Base-by-base conservation (phyloP, 2,888 invertebrate species). In the Tromatobia lineatoria region DNA sequence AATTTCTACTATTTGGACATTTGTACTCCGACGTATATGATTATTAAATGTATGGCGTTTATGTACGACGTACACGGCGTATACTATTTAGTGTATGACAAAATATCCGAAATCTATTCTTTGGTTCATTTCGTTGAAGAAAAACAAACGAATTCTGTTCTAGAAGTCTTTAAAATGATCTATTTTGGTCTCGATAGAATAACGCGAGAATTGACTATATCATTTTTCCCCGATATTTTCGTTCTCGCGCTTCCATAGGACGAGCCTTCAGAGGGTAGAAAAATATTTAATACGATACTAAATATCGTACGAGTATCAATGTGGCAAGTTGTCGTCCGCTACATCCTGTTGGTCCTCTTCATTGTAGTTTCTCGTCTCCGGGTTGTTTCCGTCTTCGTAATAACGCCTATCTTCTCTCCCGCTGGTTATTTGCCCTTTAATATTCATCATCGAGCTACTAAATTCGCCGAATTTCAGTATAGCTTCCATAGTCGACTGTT, bases 401-500 rank as follows among this genome's bases (percentile, higher is more conserved):
- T 52, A 57, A 6, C 87, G 85, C 34, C 79, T 82, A 73, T 86
- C 79, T 10, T 87, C 88, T n/a, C 25, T 82, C 59, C 87, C 52
- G 52, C 38, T 23, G 20, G 59, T 74, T 23, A 25, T 34, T 45
- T 59, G 69, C 11, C 59, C 20, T 70, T 87, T 66, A 80, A 71
- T 92, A 76, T 93, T 90, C 77, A 92, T 70, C 82, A 93, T 85
- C 2, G 92, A 93, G 18, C 23, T 67, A 85, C 92, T 92, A 80
- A 92, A 92, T 80, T 93, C 91, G 3, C 92, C 92, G 77, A 92
- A 92, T 57, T 91, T 92, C 77, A 92, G 82, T 70, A 92, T 90
- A 52, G 90, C 91, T 57, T 92, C 91, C 89, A 93, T 91, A 3
- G 90, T 90, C 1, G 90, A 88, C n/a, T 90, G 91, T 61, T 91